These are phyloP conservation scores for Ceratina japonica DNA, from an alignment of 1,140 invertebrate genomes.

Conservation along the genomic window DNA sequence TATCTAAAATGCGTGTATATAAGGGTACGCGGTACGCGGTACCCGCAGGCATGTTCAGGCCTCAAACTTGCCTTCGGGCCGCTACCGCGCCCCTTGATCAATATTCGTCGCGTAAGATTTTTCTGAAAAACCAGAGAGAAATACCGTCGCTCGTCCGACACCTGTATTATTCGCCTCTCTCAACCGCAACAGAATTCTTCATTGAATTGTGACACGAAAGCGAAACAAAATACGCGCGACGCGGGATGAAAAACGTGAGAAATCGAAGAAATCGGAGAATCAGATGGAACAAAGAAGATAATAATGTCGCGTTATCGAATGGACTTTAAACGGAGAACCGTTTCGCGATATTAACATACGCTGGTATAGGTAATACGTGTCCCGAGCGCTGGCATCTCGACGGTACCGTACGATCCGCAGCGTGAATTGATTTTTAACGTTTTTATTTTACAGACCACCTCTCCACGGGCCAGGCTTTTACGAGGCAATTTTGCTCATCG, in stretches of 20 bases:
- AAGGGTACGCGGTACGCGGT: too few species aligned
- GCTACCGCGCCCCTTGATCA: too few species aligned
- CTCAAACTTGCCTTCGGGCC: too few species aligned
- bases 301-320: constrained; percentile 17
- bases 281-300: neutral
- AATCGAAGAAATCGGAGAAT: constrained; percentile 9
- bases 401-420: constrained; percentile 35
- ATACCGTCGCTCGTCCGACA: constrained; percentile 1
- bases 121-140: constrained; percentile 5
- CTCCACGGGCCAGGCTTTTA: constrained; percentile 26
- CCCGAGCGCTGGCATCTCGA: neutral
- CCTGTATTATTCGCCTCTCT: neutral
- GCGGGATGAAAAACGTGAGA: neutral
- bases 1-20: too few species aligned
- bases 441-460: constrained; percentile 34
- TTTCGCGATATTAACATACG: constrained; percentile 32
- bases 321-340: constrained; percentile 33
- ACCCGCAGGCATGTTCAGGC: too few species aligned
- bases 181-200: constrained; percentile 11
- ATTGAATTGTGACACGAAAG: neutral
- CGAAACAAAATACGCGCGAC: neutral
- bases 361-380: neutral
- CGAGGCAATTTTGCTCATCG: constrained; percentile 49
- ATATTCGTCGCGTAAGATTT: constrained; percentile 7
- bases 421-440: constrained; percentile 54